Percentiles rank a stretch among this genome's conserved stretches.
These are phyloP conservation scores for Caenorhabditis sp. DNA, from an alignment of 2,888 invertebrate species.

Conservation along the genomic window DNA sequence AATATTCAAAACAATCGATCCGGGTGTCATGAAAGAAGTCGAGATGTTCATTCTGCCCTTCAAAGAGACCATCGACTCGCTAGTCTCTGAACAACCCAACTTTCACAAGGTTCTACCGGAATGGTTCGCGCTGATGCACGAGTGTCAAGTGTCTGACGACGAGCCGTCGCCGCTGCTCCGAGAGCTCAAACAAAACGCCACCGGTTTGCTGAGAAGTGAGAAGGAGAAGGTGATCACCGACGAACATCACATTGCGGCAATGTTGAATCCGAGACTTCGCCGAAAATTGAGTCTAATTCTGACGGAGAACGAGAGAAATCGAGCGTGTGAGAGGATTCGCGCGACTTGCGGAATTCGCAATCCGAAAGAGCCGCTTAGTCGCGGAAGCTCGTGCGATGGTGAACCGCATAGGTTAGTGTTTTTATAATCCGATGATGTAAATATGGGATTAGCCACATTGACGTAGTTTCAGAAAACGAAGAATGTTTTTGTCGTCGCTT, in stretches of 20 bases:
- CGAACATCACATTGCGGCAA: conserved; percentile 63
- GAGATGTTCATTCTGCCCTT: conserved; percentile 63
- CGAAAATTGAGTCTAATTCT: conserved; percentile 48
- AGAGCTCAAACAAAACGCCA: conserved; percentile 39
- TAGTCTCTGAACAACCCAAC: conserved; percentile 37
- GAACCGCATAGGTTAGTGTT: conserved; percentile 38
- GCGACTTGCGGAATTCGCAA: conserved; percentile 43
- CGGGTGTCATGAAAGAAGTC: conserved; percentile 42
- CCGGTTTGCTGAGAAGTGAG: conserved; percentile 21
- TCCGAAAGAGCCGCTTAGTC: conserved; percentile 42
- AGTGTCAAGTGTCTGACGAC: conserved; percentile 45
- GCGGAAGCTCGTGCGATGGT: conserved; percentile 48
- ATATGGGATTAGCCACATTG: background rate
- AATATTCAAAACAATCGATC: conserved; percentile 28
- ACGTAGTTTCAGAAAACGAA: conserved; percentile 45
- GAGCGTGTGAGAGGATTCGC: conserved; percentile 41
- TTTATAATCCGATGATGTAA: background rate
- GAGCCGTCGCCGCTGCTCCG: conserved; percentile 34
- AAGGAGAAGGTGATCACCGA: conserved; percentile 40
- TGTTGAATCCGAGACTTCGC: conserved; percentile 58
- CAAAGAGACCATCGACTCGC: conserved; percentile 56
- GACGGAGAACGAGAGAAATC: conserved; percentile 51
- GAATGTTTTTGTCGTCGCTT: conserved; percentile 60
- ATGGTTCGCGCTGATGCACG: conserved; percentile 50
- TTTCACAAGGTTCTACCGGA: conserved; percentile 50